Conservation (phyloP, 2,113 vertebrate species). For the Gasterosteus aculeatus region DNA sequence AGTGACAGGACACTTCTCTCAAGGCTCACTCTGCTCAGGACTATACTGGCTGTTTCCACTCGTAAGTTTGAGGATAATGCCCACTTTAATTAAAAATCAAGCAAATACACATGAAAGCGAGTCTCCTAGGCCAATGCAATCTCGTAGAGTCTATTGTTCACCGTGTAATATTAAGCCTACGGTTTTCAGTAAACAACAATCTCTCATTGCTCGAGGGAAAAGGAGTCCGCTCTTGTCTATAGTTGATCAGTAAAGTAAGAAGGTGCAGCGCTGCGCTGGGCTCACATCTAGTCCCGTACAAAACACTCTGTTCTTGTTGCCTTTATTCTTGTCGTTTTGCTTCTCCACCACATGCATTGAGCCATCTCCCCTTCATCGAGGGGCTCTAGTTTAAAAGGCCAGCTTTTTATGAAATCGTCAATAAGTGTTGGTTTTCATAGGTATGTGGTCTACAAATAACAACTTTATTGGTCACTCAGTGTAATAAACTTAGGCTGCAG, state of each 20-base stretch:
- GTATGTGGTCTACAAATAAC: not conserved
- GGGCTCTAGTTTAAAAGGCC: not conserved
- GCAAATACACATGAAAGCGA: not conserved
- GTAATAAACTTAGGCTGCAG: not conserved
- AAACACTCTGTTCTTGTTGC: not conserved
- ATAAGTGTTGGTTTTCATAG: conserved; percentile 9
- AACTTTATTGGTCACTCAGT: not conserved
- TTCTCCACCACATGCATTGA: conserved; percentile 1
- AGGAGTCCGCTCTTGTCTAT: conserved; percentile 21
- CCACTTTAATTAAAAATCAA: conserved; percentile 48
- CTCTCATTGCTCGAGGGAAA: conserved; percentile 15
- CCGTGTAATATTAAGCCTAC: conserved; percentile 44
- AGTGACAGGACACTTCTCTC: conserved; percentile 60
- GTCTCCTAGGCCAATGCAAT: conserved; percentile 32
- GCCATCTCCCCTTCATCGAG: conserved; percentile 2
- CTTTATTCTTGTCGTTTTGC: conserved; percentile 1
- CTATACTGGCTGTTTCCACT: conserved; percentile 32
- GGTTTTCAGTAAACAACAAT: conserved; percentile 54
- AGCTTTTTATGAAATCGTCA: not conserved
- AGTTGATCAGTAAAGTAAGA: conserved; percentile 39
- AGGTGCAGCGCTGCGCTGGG: conserved; percentile 3
- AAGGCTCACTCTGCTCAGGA: conserved; percentile 32
- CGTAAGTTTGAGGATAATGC: conserved; percentile 38
- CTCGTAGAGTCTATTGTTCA: conserved; percentile 42
- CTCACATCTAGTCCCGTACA: not conserved